A percentile compares a stretch with the other conserved stretches of the same genome.
phyloP scores from a whole-genome alignment of 2,797 vertebrate genomes.

The Onychomys leucogaster region DNA sequence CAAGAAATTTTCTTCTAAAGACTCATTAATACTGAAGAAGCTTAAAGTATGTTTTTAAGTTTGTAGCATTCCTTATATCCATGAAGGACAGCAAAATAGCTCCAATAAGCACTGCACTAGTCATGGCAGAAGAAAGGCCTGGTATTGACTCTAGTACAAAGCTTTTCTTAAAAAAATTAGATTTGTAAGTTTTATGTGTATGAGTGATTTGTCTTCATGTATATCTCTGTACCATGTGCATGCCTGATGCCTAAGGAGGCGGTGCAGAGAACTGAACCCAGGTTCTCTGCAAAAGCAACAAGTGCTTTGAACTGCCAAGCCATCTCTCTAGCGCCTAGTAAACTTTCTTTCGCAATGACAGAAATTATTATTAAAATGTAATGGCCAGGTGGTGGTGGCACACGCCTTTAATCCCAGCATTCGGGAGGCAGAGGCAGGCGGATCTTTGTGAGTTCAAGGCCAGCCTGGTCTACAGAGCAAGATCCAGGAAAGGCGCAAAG shows the following conservation, averaged over 20 bases:
- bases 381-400: too few relatives aligned
- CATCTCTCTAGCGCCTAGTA: not conserved
- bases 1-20: not conserved
- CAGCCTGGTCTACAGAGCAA: too few relatives aligned
- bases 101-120: not conserved
- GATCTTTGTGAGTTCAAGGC: too few relatives aligned
- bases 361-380: not conserved
- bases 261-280: not conserved
- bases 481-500: too few relatives aligned
- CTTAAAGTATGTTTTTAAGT: not conserved
- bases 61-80: not conserved
- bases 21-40: slow-evolving; percentile 24
- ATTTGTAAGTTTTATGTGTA: not conserved
- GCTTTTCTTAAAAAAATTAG: not conserved
- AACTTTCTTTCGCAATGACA: not conserved
- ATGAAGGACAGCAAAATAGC: not conserved
- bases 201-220: not conserved
- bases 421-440: too few relatives aligned
- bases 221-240: not conserved
- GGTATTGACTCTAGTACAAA: not conserved
- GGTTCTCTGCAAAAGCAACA: not conserved
- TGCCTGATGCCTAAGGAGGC: not conserved
- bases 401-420: too few relatives aligned
- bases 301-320: not conserved
- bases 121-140: not conserved